Base-by-base conservation (phyloP, 2,797 vertebrate genomes). In the Alectoris magna region DNA sequence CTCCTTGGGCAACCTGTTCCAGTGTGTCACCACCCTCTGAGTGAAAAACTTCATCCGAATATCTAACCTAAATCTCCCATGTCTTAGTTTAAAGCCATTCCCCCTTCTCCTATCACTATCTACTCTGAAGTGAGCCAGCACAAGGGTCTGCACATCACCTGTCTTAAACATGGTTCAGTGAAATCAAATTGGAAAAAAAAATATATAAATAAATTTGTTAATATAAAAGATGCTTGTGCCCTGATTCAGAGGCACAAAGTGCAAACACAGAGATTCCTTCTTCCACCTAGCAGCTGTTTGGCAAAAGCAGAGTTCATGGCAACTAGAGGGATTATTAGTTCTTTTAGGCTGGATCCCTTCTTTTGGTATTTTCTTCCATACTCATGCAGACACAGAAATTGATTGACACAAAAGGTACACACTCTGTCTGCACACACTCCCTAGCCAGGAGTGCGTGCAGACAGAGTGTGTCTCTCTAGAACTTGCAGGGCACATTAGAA, bases 211-310 rank as follows among this genome's bases (percentile, higher is more conserved):
- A 44, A 79, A 11, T 7, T 26, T 26, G 24, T 8, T 49, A 70
- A 73, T 0, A 23, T 0, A 29, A 24, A 51, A 59, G 44, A 46
- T 11, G 63, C 14, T 2, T 56, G n/a, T 78, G 31, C 48, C 53
- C n/a, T 2, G 6, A 60, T 39, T 56, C 55, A 63, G 38, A 74
- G n/a, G 27, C 59, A 72, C 11, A 29, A 12, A n/a, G 41, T 8
- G 14, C 34, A 87, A 69, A 59, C 8, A 6, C 0, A 11, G 43
- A 56, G 46, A 55, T 58, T 15, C 60, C 17, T 70, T 66, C 48
- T 58, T 74, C 60, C 73, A 31, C 41, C 55, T 49, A 64, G 58
- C 7, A 48, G 9, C 23, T 39, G 18, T 14, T 24, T 46, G 41
- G 55, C 34, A 27, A 27, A 58, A 67, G 36, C 43, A 75, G 22